Evolutionary conservation across 2,797 vertebrate genomes (phyloP).

Genomic region (Pristis pectinata): DNA sequence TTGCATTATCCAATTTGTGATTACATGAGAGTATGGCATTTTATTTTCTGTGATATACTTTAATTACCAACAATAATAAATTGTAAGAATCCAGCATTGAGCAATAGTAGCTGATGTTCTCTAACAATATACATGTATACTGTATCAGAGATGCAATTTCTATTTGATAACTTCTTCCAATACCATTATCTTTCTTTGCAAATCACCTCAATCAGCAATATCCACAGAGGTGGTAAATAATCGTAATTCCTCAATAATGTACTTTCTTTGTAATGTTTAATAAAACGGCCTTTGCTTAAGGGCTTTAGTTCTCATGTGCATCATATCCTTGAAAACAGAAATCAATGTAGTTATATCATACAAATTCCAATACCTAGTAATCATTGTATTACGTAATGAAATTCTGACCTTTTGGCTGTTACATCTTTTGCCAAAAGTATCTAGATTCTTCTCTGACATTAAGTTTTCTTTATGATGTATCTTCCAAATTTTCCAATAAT

Average conservation of each 20-base stretch:
- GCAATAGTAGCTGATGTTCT: neutral
- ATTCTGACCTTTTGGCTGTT: too few species aligned
- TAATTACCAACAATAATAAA: conserved; percentile 23
- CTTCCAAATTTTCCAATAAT: neutral
- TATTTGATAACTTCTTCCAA: neutral
- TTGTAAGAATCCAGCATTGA: neutral
- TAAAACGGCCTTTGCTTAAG: neutral
- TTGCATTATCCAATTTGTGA: conserved; percentile 27
- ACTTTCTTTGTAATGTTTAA: neutral
- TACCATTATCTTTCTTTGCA: neutral
- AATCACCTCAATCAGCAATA: neutral
- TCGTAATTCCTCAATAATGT: neutral
- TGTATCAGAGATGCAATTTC: neutral
- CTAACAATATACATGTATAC: neutral
- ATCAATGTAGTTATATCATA: neutral
- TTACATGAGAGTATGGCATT: neutral
- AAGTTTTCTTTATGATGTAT: neutral
- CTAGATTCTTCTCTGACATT: neutral
- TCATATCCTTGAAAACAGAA: neutral
- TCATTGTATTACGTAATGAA: neutral
- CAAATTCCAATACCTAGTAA: neutral
- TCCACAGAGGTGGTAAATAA: neutral
- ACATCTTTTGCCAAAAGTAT: neutral
- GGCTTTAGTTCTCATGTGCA: neutral
- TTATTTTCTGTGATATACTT: conserved; percentile 4